A percentile compares a stretch with the other conserved stretches of the same genome.
phyloP scores from a whole-genome alignment of 2,888 invertebrate genomes.

The Schizaphis graminum region DNA sequence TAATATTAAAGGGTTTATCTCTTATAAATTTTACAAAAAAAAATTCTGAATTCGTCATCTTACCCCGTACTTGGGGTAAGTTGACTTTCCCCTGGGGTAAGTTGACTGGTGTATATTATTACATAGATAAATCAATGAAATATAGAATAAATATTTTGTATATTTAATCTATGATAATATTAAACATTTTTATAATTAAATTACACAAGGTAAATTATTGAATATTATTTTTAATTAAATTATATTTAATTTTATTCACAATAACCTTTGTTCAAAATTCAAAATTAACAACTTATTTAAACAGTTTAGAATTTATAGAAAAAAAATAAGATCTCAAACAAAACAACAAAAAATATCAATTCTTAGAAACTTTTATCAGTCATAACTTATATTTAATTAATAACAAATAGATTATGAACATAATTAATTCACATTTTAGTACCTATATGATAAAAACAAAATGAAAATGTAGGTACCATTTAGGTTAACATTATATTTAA shows the following conservation, averaged over 20 bases:
- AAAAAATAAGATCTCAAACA: not conserved
- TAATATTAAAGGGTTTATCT: too few species aligned
- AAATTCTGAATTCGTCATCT: too few species aligned
- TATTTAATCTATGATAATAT: slow-evolving; percentile 34
- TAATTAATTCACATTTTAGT: too few species aligned
- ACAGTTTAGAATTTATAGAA: slow-evolving; percentile 9
- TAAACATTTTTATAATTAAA: not conserved
- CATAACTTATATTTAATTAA: too few species aligned
- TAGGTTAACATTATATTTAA: too few species aligned
- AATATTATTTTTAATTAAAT: not conserved
- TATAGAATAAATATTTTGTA: not conserved
- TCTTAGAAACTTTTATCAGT: too few species aligned
- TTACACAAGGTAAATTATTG: not conserved
- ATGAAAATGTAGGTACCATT: too few species aligned
- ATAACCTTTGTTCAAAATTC: slow-evolving; percentile 5
- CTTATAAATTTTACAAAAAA: too few species aligned
- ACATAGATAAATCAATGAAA: slow-evolving; percentile 9
- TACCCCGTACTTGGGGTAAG: too few species aligned
- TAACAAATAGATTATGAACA: too few species aligned
- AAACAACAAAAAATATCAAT: not conserved
- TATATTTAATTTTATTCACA: not conserved
- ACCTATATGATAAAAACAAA: too few species aligned
- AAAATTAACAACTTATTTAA: slow-evolving; percentile 20
- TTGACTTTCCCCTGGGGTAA: not conserved
- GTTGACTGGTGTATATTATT: slow-evolving; percentile 18